Conservation (phyloP, 2,113 vertebrate species). For the Barnardius zonarius region DNA sequence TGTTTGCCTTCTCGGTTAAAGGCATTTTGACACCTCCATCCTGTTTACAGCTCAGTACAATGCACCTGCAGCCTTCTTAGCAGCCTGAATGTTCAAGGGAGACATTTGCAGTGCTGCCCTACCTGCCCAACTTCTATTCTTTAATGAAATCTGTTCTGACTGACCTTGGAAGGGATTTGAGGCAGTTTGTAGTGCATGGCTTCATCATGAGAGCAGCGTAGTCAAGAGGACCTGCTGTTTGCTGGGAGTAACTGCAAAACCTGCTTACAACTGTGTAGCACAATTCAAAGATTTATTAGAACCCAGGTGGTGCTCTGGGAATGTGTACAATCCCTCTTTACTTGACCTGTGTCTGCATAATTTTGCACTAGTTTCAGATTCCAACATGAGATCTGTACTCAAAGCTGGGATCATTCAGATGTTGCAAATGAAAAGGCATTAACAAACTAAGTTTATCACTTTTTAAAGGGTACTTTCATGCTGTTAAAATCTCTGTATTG, state of each 20-base stretch:
- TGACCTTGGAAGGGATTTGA: not conserved
- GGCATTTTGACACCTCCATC: not conserved
- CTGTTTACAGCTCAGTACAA: not conserved
- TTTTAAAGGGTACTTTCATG: not conserved
- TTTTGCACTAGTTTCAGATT: not conserved
- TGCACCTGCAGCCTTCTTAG: not conserved
- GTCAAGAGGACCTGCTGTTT: not conserved
- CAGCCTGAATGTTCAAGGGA: not conserved
- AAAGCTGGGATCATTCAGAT: not conserved
- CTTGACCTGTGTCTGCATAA: not conserved
- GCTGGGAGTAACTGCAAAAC: not conserved
- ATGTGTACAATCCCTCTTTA: not conserved
- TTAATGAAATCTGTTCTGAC: not conserved
- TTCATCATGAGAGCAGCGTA: not conserved
- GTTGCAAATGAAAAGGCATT: not conserved
- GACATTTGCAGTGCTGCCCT: not conserved
- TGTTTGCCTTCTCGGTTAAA: not conserved
- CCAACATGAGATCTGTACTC: not conserved
- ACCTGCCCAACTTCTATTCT: not conserved
- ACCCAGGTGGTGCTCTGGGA: not conserved
- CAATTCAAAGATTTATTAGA: not conserved
- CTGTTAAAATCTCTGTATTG: not conserved
- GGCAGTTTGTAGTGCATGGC: not conserved
- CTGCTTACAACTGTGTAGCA: not conserved
- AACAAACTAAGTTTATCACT: not conserved